Evolutionary conservation across 2,113 vertebrate genomes (phyloP).

Genomic region (Hippocampus zosterae): DNA sequence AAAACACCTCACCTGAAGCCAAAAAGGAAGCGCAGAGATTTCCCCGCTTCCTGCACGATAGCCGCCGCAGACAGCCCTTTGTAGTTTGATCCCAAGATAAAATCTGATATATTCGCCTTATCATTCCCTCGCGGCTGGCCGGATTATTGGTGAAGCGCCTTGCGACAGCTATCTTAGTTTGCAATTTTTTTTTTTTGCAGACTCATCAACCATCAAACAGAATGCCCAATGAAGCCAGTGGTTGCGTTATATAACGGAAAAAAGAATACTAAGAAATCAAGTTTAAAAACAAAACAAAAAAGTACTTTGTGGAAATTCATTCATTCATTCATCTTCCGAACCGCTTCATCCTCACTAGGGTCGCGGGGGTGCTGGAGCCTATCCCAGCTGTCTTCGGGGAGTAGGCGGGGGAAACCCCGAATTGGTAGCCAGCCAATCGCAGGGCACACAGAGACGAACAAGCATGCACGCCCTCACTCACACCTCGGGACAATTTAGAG

Average conservation of each 20-base stretch:
- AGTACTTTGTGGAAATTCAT: not conserved
- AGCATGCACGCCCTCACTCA: too few species aligned
- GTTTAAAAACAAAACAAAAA: not conserved
- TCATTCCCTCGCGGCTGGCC: conserved; percentile 26
- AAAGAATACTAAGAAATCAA: conserved; percentile 14
- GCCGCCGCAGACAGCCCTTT: conserved; percentile 31
- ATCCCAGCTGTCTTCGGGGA: too few species aligned
- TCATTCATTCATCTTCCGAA: too few species aligned
- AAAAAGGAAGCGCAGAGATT: conserved; percentile 13
- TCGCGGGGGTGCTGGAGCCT: too few species aligned
- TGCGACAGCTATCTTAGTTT: conserved; percentile 37
- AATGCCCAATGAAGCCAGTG: conserved; percentile 24
- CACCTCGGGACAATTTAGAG: too few species aligned
- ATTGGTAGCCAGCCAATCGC: too few species aligned
- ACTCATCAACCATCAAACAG: conserved; percentile 45
- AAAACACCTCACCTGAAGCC: conserved; percentile 24
- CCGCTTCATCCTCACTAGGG: too few species aligned
- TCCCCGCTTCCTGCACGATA: conserved; percentile 10
- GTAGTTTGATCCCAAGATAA: conserved; percentile 29
- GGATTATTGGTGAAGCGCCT: conserved; percentile 43
- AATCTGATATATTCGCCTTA: conserved; percentile 46
- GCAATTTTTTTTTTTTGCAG: conserved; percentile 28
- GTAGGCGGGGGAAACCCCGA: too few species aligned
- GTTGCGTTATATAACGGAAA: not conserved
- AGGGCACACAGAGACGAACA: too few species aligned